A percentile compares a stretch with the other conserved stretches of the same genome.
These are phyloP conservation scores for Alauda arvensis DNA, from an alignment of 2,797 vertebrate genomes.

Conservation along the genomic window DNA sequence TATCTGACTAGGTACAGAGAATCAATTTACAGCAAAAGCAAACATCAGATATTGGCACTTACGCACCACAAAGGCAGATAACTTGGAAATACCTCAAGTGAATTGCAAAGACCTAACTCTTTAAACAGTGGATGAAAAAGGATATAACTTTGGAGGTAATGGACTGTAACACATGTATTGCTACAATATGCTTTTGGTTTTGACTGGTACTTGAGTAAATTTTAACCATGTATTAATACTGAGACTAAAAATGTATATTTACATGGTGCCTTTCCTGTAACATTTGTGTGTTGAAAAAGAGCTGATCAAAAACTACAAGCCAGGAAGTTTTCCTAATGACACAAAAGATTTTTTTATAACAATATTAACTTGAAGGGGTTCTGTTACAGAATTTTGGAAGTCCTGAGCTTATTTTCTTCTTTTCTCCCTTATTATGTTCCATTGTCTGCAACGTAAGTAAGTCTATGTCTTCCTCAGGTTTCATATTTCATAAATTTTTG, in stretches of 20 bases:
- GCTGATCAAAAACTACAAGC: background rate
- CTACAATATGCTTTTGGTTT: background rate
- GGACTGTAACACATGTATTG: too few relatives aligned
- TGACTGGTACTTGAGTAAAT: background rate
- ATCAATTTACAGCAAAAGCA: conserved; percentile 14
- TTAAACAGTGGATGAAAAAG: background rate
- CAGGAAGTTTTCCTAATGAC: background rate
- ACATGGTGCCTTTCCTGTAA: background rate
- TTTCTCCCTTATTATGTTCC: background rate
- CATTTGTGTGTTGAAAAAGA: background rate
- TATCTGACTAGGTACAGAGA: conserved; percentile 18
- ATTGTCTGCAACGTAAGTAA: background rate
- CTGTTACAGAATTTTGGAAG: background rate
- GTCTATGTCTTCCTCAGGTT: fast-evolving
- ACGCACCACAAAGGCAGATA: background rate
- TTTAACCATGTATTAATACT: background rate
- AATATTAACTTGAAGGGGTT: fast-evolving
- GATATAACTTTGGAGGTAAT: background rate
- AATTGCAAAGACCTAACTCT: background rate
- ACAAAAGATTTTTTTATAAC: background rate
- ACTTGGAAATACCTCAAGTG: background rate
- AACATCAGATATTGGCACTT: conserved; percentile 3
- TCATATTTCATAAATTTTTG: background rate
- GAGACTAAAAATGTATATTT: background rate
- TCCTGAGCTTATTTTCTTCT: background rate